Conservation (phyloP, 2,888 invertebrate genomes). For the Eremobia ochroleuca region DNA sequence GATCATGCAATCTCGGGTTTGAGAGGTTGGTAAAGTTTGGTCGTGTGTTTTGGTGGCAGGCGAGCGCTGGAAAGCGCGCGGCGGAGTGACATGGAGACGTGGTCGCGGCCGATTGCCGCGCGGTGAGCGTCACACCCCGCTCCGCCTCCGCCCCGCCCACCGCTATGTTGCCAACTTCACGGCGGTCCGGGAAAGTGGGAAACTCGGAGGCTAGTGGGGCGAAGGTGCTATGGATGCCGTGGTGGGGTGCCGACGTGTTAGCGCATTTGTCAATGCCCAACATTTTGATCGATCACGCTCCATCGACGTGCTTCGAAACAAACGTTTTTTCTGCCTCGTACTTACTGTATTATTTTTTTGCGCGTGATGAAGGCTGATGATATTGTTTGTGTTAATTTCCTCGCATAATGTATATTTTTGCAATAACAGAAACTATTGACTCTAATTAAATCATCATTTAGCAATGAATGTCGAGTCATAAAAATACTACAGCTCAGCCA, state of each 20-base stretch:
- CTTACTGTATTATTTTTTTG: slow-evolving; percentile 52
- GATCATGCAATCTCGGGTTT: slow-evolving; percentile 55
- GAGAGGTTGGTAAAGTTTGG: slow-evolving; percentile 38
- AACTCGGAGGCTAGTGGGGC: slow-evolving; percentile 82
- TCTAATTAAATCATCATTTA: slow-evolving; percentile 19
- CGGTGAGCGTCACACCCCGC: slow-evolving; percentile 78
- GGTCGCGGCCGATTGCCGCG: slow-evolving; percentile 71
- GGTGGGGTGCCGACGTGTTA: slow-evolving; percentile 76
- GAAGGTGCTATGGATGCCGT: slow-evolving; percentile 76
- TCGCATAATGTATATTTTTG: slow-evolving; percentile 33
- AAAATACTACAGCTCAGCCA: background rate
- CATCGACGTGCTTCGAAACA: slow-evolving; percentile 42
- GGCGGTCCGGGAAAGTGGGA: slow-evolving; percentile 86
- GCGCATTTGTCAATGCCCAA: slow-evolving; percentile 72
- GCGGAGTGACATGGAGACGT: slow-evolving; percentile 73
- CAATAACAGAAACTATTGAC: background rate
- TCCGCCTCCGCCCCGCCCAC: slow-evolving; percentile 85
- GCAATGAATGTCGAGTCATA: background rate
- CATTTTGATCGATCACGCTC: slow-evolving; percentile 73
- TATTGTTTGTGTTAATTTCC: slow-evolving; percentile 40
- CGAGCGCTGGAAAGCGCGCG: slow-evolving; percentile 77
- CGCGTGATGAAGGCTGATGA: slow-evolving; percentile 41
- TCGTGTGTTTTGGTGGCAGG: slow-evolving; percentile 60
- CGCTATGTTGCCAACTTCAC: slow-evolving; percentile 82
- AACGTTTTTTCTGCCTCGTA: slow-evolving; percentile 54